Conservation (phyloP, 2,797 vertebrate genomes). For the Cercopithecus diana region DNA sequence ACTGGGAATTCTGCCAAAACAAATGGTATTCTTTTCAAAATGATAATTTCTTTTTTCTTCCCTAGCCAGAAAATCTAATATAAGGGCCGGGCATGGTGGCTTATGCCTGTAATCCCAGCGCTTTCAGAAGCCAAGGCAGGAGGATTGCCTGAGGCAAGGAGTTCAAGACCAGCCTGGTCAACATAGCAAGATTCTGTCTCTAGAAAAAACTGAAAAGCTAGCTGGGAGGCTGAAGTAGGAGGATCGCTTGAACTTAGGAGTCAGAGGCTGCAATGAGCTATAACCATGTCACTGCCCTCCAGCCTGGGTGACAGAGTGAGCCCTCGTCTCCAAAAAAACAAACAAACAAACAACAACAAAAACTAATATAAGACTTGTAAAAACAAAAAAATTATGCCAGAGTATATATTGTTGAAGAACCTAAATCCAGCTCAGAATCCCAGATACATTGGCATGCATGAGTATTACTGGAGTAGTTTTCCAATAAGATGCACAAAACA, state of each 20-base stretch:
- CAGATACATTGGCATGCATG: not conserved
- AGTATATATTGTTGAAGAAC: slow-evolving; percentile 6
- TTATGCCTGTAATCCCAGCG: no score
- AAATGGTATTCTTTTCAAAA: slow-evolving; percentile 55
- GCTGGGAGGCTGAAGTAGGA: no score
- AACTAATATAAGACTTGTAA: slow-evolving; percentile 31
- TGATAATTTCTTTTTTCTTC: not conserved
- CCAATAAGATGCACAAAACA: slow-evolving; percentile 54
- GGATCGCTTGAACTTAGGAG: no score
- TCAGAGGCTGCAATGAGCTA: no score
- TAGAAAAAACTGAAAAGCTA: no score
- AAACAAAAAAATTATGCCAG: not conserved
- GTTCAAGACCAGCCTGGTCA: no score
- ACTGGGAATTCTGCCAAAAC: slow-evolving; percentile 45
- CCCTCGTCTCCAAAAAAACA: no score
- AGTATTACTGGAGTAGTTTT: not conserved
- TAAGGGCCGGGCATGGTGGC: not conserved
- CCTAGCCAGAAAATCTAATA: slow-evolving; percentile 52
- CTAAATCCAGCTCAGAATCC: slow-evolving; percentile 36
- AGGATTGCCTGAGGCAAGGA: no score
- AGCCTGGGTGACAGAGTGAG: no score
- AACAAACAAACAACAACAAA: not conserved
- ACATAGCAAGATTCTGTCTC: no score
- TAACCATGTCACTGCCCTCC: no score
- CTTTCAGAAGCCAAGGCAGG: no score